These are phyloP conservation scores for Ptiloglossa arizonensis DNA, from an alignment of 1,140 invertebrate genomes.

Conservation along the genomic window DNA sequence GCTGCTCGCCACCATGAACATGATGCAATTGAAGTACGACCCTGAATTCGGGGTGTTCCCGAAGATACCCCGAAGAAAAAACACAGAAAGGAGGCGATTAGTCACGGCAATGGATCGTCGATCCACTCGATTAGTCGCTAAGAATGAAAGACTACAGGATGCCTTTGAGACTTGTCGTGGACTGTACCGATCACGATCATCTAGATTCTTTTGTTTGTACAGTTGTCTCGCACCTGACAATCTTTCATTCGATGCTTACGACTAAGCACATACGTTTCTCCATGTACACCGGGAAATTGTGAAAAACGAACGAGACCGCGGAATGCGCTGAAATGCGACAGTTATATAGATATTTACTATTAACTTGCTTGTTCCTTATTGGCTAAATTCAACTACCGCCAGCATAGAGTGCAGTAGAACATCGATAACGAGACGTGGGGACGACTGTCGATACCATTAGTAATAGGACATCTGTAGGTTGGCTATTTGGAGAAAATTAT, in stretches of 20 bases:
- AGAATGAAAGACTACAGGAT: constrained; percentile 51
- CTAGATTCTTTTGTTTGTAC: not conserved
- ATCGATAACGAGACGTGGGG: not conserved
- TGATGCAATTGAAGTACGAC: constrained; percentile 99
- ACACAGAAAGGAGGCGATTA: constrained; percentile 76
- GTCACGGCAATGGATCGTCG: constrained; percentile 63
- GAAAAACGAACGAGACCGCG: not conserved
- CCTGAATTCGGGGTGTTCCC: constrained; percentile 85
- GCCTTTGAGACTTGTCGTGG: too few relatives aligned
- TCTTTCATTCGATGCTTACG: constrained; percentile 54
- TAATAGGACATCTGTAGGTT: too few relatives aligned
- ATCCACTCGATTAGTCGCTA: constrained; percentile 7
- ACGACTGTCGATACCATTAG: too few relatives aligned
- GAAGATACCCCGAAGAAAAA: constrained; percentile 70
- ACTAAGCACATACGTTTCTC: constrained; percentile 13
- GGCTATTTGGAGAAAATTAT: too few relatives aligned
- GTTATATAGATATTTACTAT: too few relatives aligned
- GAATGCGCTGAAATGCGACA: too few relatives aligned
- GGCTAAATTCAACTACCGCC: too few relatives aligned
- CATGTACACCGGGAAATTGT: not conserved
- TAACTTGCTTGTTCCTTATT: too few relatives aligned
- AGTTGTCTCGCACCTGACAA: not conserved
- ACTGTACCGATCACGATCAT: not conserved
- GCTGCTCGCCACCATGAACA: constrained; percentile 99
- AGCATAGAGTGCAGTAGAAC: not conserved